A percentile compares a stretch with the other conserved stretches of the same genome.
Evolutionary conservation across 2,888 invertebrate species (phyloP).

Genomic region (Tinea trinotella): DNA sequence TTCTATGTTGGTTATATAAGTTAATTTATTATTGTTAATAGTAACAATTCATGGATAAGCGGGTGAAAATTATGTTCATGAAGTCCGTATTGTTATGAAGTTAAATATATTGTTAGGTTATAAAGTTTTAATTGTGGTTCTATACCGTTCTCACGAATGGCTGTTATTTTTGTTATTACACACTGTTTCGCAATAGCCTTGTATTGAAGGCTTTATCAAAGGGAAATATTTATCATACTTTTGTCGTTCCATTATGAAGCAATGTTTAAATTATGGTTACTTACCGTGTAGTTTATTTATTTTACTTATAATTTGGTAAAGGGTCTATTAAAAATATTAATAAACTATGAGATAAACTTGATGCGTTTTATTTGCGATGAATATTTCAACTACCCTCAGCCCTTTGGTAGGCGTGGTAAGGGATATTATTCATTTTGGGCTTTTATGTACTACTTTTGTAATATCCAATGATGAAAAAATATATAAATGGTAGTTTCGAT

Average conservation of each 20-base stretch:
- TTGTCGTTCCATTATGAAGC: conserved; percentile 43
- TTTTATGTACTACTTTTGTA: too few species aligned
- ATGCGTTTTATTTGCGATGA: neutral
- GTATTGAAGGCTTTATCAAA: neutral
- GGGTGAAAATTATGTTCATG: neutral
- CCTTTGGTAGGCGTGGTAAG: too few species aligned
- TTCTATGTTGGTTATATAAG: conserved; percentile 37
- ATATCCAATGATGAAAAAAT: too few species aligned
- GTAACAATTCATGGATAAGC: neutral
- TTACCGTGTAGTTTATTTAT: conserved; percentile 70
- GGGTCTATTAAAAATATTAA: conserved; percentile 70
- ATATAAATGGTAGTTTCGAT: too few species aligned
- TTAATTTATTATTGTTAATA: conserved; percentile 34
- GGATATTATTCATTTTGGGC: too few species aligned
- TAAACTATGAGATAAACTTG: conserved; percentile 35
- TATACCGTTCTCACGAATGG: conserved; percentile 29
- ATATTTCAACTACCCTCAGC: too few species aligned
- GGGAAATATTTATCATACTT: conserved; percentile 24
- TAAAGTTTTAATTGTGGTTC: neutral
- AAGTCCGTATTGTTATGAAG: neutral
- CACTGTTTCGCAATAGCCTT: neutral
- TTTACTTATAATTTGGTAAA: conserved; percentile 71
- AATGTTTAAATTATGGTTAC: conserved; percentile 57
- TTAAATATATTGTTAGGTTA: neutral
- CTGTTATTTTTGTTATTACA: conserved; percentile 62